Conservation (phyloP, 2,113 vertebrate genomes). For the Malurus alboscapulatus region DNA sequence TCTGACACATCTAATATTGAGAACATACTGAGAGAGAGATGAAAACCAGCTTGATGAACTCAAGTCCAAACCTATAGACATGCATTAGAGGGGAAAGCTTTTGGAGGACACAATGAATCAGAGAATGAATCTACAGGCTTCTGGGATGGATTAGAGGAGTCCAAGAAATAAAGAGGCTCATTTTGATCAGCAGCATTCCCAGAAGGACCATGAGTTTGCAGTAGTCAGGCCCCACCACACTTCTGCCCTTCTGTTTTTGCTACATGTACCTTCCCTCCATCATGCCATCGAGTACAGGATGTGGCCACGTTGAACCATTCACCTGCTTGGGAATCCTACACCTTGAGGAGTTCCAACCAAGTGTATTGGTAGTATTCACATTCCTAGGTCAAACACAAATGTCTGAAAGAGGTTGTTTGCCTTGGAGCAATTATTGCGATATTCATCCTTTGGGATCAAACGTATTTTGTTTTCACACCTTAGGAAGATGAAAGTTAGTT, state of each 20-base stretch:
- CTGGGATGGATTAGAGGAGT: neutral
- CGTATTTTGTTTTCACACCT: neutral
- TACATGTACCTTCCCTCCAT: neutral
- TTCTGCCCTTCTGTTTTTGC: neutral
- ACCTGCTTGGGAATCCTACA: neutral
- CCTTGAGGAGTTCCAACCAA: neutral
- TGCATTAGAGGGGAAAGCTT: neutral
- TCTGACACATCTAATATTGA: neutral
- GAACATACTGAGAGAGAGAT: neutral
- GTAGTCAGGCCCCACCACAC: neutral
- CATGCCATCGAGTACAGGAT: neutral
- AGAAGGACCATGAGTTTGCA: neutral
- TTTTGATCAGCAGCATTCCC: neutral
- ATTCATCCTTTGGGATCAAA: neutral
- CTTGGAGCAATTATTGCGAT: fast-evolving
- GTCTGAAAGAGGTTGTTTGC: neutral
- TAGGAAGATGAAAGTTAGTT: neutral
- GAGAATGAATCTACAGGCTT: neutral
- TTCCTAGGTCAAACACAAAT: neutral
- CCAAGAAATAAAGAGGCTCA: neutral
- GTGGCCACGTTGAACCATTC: neutral
- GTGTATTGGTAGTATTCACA: neutral
- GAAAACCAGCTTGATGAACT: neutral
- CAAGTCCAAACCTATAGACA: neutral
- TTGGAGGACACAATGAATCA: neutral